Evolutionary conservation across 2,888 invertebrate species (phyloP).

Genomic region (Sericinus montela): DNA sequence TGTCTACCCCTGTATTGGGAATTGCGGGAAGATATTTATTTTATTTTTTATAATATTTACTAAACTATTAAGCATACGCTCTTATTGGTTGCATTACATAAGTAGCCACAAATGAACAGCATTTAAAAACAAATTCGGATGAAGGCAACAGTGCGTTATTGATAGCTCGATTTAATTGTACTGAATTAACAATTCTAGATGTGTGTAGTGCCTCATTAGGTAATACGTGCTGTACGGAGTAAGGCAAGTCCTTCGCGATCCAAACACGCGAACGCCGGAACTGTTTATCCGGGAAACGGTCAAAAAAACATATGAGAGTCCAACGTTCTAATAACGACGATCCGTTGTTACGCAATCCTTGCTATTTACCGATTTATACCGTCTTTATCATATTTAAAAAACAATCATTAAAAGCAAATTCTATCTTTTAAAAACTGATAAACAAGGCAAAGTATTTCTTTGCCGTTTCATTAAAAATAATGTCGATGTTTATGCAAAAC

Average conservation of each 20-base stretch:
- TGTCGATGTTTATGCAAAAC: background rate
- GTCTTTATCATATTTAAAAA: constrained; percentile 3
- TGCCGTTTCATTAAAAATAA: too few species aligned
- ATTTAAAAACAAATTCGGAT: background rate
- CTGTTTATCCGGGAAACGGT: constrained; percentile 68
- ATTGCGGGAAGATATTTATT: too few species aligned
- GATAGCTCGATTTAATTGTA: too few species aligned
- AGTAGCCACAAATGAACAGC: background rate
- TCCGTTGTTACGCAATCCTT: constrained; percentile 35
- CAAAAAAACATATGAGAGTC: constrained; percentile 37
- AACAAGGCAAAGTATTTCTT: too few species aligned
- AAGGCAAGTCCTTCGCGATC: constrained; percentile 30
- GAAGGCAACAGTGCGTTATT: background rate
- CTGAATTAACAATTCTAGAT: background rate
- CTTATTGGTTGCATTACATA: background rate
- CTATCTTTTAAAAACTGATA: too few species aligned
- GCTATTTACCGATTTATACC: constrained; percentile 5
- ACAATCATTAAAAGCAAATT: background rate
- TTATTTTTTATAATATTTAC: too few species aligned
- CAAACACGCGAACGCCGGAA: constrained; percentile 62
- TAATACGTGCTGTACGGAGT: constrained; percentile 2
- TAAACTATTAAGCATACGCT: too few species aligned
- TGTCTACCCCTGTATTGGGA: too few species aligned
- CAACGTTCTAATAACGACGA: constrained; percentile 34
- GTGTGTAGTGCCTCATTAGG: background rate